phyloP scores from a whole-genome alignment of 2,797 vertebrate species.

The Eleutherodactylus coqui region DNA sequence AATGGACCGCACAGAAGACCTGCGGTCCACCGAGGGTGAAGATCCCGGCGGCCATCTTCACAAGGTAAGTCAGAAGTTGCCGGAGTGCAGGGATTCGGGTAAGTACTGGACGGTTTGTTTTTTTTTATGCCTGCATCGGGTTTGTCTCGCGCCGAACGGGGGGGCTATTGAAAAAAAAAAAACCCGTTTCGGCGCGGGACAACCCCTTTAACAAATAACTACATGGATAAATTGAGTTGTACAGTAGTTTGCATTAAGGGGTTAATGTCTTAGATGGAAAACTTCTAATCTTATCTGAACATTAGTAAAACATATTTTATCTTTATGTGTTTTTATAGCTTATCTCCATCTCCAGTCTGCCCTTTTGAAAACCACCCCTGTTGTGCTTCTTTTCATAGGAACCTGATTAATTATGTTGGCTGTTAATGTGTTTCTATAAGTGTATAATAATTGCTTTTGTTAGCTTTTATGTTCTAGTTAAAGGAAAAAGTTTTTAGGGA shows the following conservation, averaged over 20 bases:
- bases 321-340: background rate
- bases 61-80: too few relatives aligned
- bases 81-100: too few relatives aligned
- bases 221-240: background rate
- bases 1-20: too few relatives aligned
- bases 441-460: slow-evolving; percentile 13
- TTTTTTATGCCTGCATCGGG: too few relatives aligned
- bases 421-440: slow-evolving; percentile 11
- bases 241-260: background rate
- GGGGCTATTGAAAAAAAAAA: too few relatives aligned
- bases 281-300: background rate
- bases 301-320: slow-evolving; percentile 15
- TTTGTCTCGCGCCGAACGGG: too few relatives aligned
- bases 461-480: background rate
- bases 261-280: background rate
- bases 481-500: background rate
- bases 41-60: too few relatives aligned
- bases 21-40: too few relatives aligned
- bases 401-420: slow-evolving; percentile 26
- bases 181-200: too few relatives aligned
- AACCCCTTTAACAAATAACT: background rate
- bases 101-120: too few relatives aligned
- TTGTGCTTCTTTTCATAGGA: slow-evolving; percentile 6
- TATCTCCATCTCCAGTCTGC: slow-evolving; percentile 32
- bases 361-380: slow-evolving; percentile 22